phyloP scores from a whole-genome alignment of 2,113 vertebrate species.

The Cyanistes caeruleus region DNA sequence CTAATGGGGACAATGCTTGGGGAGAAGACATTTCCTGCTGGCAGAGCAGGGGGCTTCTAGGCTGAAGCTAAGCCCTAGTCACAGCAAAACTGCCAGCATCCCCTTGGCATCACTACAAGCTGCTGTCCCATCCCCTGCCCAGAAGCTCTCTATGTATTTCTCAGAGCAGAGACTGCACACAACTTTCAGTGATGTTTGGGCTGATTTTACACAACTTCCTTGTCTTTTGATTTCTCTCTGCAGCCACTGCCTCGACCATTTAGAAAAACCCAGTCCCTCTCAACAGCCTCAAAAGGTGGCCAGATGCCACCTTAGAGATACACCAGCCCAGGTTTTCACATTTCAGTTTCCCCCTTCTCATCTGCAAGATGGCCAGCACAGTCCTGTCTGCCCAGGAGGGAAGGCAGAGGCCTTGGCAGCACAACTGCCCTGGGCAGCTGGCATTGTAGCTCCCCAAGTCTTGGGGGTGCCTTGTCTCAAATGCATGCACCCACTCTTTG shows the following conservation, averaged over 20 bases:
- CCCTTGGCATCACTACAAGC: background rate
- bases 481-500: background rate
- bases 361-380: fast-evolving
- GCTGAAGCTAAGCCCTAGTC: background rate
- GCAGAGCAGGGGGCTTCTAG: background rate
- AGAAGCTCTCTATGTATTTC: background rate
- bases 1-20: background rate
- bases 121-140: background rate
- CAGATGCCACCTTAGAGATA: background rate
- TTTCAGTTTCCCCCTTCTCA: background rate
- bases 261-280: background rate
- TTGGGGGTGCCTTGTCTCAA: background rate
- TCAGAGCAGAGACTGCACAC: background rate
- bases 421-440: background rate
- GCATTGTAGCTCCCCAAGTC: background rate
- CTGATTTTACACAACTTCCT: background rate
- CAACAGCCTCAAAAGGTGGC: background rate
- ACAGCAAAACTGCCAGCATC: background rate
- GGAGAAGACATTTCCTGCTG: background rate
- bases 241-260: background rate
- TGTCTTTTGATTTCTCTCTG: background rate
- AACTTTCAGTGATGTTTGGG: background rate
- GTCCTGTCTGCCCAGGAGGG: background rate
- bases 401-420: background rate
- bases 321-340: background rate